These are phyloP conservation scores for Agrilus mali DNA, from an alignment of 2,888 invertebrate species.

Conservation along the genomic window DNA sequence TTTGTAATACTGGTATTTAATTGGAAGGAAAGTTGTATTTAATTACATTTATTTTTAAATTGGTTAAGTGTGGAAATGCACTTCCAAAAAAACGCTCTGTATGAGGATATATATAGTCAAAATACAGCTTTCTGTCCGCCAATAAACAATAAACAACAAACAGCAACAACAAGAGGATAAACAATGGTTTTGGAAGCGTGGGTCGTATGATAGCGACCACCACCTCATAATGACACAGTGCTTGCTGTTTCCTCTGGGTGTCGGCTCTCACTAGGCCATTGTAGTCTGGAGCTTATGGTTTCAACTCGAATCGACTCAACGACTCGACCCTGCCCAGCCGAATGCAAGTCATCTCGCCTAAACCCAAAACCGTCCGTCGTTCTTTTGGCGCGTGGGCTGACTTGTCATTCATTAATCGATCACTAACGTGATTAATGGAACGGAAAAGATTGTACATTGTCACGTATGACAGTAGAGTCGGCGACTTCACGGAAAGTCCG, in stretches of 20 bases:
- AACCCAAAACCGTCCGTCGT: slow-evolving; percentile 13
- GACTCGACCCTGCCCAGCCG: slow-evolving; percentile 14
- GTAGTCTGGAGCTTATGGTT: slow-evolving; percentile 15
- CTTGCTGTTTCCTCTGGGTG: slow-evolving; percentile 15
- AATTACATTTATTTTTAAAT: too few species aligned
- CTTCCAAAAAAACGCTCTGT: too few species aligned
- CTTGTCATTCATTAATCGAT: slow-evolving; percentile 23
- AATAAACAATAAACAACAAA: too few species aligned
- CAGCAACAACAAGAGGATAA: too few species aligned
- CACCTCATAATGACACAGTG: slow-evolving; percentile 22
- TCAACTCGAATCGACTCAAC: too few species aligned
- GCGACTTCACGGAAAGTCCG: too few species aligned
- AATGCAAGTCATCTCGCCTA: slow-evolving; percentile 20
- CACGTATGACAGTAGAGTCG: slow-evolving; percentile 15
- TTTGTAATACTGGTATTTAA: too few species aligned
- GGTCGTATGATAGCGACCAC: slow-evolving; percentile 16
- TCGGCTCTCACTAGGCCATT: slow-evolving; percentile 19
- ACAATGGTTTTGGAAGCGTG: slow-evolving; percentile 8
- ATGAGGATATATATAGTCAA: too few species aligned
- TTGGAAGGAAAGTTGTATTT: too few species aligned
- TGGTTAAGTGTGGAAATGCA: too few species aligned
- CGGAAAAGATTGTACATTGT: slow-evolving; percentile 17
- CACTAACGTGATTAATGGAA: slow-evolving; percentile 19
- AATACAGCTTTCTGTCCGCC: too few species aligned
- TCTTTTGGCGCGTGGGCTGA: slow-evolving; percentile 14